These are phyloP conservation scores for Tyrannus savana DNA, from an alignment of 2,113 vertebrate genomes.

Conservation along the genomic window DNA sequence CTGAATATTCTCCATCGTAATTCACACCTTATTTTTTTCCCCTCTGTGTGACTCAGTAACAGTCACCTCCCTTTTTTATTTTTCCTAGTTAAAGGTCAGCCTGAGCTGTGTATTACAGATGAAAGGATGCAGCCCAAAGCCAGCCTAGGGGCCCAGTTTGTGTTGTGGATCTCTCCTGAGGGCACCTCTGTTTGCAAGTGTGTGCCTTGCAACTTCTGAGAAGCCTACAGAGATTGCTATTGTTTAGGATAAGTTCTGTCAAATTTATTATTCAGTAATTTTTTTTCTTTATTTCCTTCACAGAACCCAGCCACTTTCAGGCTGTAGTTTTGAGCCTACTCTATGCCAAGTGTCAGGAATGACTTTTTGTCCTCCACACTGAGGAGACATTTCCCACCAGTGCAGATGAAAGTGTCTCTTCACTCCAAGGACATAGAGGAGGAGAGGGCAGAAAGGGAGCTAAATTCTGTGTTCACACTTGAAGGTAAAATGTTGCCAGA, in stretches of 20 bases:
- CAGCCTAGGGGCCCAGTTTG: slow-evolving; percentile 55
- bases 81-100: slow-evolving; percentile 56
- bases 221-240: slow-evolving; percentile 19
- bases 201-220: slow-evolving; percentile 14
- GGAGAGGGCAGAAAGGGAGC: not conserved
- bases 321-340: not conserved
- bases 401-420: not conserved
- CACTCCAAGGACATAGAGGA: not conserved
- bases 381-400: not conserved
- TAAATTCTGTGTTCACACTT: not conserved
- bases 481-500: not conserved
- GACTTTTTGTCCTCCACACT: not conserved
- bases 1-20: not conserved
- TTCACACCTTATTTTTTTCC: slow-evolving; percentile 22
- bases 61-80: slow-evolving; percentile 36
- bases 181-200: slow-evolving; percentile 32
- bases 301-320: slow-evolving; percentile 4
- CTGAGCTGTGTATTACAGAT: slow-evolving; percentile 27
- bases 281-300: not conserved
- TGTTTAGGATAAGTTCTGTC: slow-evolving; percentile 30
- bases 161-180: slow-evolving; percentile 38
- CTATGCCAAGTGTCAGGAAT: not conserved
- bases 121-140: slow-evolving; percentile 54
- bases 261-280: not conserved
- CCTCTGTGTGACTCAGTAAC: slow-evolving; percentile 5